phyloP scores from a whole-genome alignment of 2,113 vertebrate species.

The Hemichromis elongatus region DNA sequence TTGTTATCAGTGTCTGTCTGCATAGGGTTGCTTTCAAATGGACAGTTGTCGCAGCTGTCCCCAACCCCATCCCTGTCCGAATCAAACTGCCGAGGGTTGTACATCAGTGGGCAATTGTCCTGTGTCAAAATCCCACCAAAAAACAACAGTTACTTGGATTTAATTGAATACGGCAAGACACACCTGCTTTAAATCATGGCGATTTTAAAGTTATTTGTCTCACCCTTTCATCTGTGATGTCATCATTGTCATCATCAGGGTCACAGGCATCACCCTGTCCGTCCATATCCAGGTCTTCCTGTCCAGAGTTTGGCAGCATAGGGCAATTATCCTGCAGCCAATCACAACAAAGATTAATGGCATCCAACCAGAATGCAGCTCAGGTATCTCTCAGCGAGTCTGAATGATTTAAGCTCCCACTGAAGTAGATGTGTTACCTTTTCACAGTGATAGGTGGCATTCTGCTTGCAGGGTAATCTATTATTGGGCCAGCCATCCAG shows the following conservation, averaged over 20 bases:
- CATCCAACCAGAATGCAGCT: background rate
- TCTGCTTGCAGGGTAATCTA: constrained; percentile 83
- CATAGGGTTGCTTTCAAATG: constrained; percentile 87
- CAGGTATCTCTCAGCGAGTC: background rate
- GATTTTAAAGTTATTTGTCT: constrained; percentile 6
- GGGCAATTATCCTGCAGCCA: constrained; percentile 90
- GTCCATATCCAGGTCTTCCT: constrained; percentile 92
- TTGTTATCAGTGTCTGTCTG: constrained; percentile 91
- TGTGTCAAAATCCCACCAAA: constrained; percentile 56
- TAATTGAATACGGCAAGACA: background rate
- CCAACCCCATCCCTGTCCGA: constrained; percentile 93
- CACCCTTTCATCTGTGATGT: constrained; percentile 88
- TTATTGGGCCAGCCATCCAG: constrained; percentile 96
- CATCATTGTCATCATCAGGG: constrained; percentile 92
- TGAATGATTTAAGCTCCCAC: background rate
- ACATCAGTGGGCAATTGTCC: constrained; percentile 94
- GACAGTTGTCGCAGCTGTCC: constrained; percentile 94
- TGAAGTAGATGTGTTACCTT: constrained; percentile 73
- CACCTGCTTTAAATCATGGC: background rate
- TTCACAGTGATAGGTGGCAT: constrained; percentile 88
- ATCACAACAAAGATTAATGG: background rate
- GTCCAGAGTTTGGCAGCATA: constrained; percentile 90
- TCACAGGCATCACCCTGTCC: constrained; percentile 91
- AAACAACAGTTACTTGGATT: background rate
- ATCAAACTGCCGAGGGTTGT: constrained; percentile 91